Percentiles rank a stretch among this genome's conserved stretches.
These are phyloP conservation scores for Lasiommata megera DNA, from an alignment of 2,888 invertebrate species.

Conservation along the genomic window DNA sequence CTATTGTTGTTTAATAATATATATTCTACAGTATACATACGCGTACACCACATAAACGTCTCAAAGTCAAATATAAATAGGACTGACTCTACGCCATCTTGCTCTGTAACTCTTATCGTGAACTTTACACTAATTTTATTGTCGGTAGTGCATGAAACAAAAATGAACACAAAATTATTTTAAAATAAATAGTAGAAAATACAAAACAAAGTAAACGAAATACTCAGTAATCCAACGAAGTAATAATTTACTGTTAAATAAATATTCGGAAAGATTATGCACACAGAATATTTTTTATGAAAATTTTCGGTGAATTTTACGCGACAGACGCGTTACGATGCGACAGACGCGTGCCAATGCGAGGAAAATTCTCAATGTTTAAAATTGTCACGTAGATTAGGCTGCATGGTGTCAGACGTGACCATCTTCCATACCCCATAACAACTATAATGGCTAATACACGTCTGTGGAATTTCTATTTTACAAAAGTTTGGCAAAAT, in stretches of 20 bases:
- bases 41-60: conserved; percentile 10
- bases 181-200: neutral
- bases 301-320: neutral
- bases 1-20: conserved; percentile 39
- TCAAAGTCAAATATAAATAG: neutral
- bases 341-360: too few species aligned
- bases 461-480: too few species aligned
- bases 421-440: too few species aligned
- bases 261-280: neutral
- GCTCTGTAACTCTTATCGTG: neutral
- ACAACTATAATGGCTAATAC: too few species aligned
- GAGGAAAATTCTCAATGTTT: too few species aligned
- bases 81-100: neutral
- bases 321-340: too few species aligned
- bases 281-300: neutral
- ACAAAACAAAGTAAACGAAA: neutral
- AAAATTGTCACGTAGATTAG: too few species aligned
- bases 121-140: conserved; percentile 1
- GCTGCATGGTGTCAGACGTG: too few species aligned
- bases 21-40: conserved; percentile 23
- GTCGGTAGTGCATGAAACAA: neutral
- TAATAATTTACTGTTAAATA: too few species aligned
- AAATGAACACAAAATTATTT: neutral
- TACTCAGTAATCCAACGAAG: too few species aligned
- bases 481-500: too few species aligned